Conservation (phyloP, 2,888 invertebrate genomes). For the Dryomyza anilis region DNA sequence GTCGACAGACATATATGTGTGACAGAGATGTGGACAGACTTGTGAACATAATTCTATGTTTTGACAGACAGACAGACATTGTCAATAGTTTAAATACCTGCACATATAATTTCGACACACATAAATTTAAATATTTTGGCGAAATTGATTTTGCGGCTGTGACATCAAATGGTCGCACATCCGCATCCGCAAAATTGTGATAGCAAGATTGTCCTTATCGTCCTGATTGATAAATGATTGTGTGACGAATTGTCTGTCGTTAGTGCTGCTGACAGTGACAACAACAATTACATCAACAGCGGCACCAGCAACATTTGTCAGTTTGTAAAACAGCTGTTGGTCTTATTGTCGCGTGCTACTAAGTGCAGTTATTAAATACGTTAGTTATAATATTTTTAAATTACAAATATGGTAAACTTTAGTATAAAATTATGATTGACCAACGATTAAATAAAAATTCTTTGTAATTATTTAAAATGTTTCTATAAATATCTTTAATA, state of each 20-base stretch:
- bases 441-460: too few species aligned
- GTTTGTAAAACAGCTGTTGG: conserved; percentile 6
- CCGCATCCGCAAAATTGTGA: not conserved
- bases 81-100: not conserved
- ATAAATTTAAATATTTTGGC: conserved; percentile 11
- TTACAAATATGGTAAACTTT: too few species aligned
- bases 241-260: conserved; percentile 15
- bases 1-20: conserved; percentile 9
- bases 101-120: not conserved
- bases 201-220: not conserved
- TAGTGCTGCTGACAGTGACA: not conserved
- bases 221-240: conserved; percentile 2
- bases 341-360: not conserved
- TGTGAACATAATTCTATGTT: not conserved
- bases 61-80: conserved; percentile 5
- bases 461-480: too few species aligned
- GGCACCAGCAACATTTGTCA: too few species aligned
- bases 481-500: too few species aligned
- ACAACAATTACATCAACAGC: too few species aligned
- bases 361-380: too few species aligned
- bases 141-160: conserved; percentile 11
- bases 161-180: not conserved
- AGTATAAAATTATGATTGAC: too few species aligned
- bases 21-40: not conserved
- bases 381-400: too few species aligned